These are phyloP conservation scores for Octodonta nipae DNA, from an alignment of 2,888 invertebrate species.

Conservation along the genomic window DNA sequence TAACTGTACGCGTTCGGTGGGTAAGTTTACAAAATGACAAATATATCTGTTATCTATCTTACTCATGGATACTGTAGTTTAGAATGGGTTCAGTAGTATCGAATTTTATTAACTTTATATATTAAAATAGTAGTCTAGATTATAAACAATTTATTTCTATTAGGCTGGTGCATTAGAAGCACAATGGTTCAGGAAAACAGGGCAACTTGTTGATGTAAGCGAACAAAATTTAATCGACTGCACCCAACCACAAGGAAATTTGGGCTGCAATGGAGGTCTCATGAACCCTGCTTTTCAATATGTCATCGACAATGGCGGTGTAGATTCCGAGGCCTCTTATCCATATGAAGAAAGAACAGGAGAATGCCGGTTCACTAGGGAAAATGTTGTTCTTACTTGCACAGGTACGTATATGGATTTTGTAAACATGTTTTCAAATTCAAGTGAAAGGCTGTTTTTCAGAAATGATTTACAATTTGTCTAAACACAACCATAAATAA, in stretches of 20 bases:
- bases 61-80: too few species aligned
- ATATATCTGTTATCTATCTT: too few species aligned
- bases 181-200: constrained; percentile 40
- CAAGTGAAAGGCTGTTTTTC: too few species aligned
- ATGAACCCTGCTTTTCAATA: constrained; percentile 41
- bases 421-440: too few species aligned
- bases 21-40: too few species aligned
- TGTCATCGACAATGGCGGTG: constrained; percentile 38
- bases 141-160: too few species aligned
- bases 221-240: constrained; percentile 46
- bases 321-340: constrained; percentile 42
- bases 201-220: constrained; percentile 39
- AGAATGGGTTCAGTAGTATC: too few species aligned
- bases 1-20: too few species aligned
- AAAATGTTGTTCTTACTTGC: constrained; percentile 18
- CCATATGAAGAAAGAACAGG: constrained; percentile 34
- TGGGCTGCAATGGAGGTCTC: constrained; percentile 42
- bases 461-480: too few species aligned
- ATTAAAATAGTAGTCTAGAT: too few species aligned
- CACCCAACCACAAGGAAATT: constrained; percentile 36
- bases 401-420: constrained; percentile 31
- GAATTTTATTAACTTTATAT: too few species aligned
- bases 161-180: constrained; percentile 47
- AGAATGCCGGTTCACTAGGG: constrained; percentile 20
- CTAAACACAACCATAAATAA: too few species aligned